These are phyloP conservation scores for Periplaneta americana DNA, from an alignment of 1,140 invertebrate species.

Conservation along the genomic window DNA sequence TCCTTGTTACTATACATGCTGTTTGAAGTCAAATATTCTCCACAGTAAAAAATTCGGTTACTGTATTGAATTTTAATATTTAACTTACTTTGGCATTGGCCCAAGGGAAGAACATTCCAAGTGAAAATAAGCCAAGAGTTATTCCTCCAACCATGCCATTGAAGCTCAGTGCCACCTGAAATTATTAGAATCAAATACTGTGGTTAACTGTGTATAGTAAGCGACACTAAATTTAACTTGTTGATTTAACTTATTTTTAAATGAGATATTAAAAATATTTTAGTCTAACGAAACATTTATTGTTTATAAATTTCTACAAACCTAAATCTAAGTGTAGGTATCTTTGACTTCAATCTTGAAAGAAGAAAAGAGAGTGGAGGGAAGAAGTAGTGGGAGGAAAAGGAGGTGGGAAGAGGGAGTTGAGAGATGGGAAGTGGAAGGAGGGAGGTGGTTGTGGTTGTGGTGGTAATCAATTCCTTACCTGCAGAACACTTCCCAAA, in stretches of 20 bases:
- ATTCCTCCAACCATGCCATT: constrained; percentile 87
- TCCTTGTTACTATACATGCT: background rate
- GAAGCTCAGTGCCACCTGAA: constrained; percentile 71
- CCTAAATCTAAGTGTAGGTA: background rate
- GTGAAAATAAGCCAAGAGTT: constrained; percentile 68
- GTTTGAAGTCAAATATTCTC: background rate
- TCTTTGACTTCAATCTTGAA: background rate
- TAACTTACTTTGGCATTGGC: constrained; percentile 58
- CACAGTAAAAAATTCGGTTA: background rate
- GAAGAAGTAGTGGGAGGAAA: background rate
- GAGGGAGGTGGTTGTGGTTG: background rate
- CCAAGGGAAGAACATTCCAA: constrained; percentile 71
- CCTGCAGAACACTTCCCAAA: constrained; percentile 74
- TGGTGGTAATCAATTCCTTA: constrained; percentile 26
- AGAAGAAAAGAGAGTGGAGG: background rate
- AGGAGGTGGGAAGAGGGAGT: background rate
- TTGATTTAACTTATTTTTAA: background rate
- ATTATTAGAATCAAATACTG: background rate
- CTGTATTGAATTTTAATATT: background rate
- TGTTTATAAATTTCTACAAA: background rate
- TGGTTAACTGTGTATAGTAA: background rate
- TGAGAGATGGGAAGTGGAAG: background rate
- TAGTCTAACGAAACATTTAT: background rate
- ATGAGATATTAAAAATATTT: background rate
- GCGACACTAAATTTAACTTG: background rate